These are phyloP conservation scores for Antheraea mylitta DNA, from an alignment of 1,140 invertebrate genomes.

Conservation along the genomic window DNA sequence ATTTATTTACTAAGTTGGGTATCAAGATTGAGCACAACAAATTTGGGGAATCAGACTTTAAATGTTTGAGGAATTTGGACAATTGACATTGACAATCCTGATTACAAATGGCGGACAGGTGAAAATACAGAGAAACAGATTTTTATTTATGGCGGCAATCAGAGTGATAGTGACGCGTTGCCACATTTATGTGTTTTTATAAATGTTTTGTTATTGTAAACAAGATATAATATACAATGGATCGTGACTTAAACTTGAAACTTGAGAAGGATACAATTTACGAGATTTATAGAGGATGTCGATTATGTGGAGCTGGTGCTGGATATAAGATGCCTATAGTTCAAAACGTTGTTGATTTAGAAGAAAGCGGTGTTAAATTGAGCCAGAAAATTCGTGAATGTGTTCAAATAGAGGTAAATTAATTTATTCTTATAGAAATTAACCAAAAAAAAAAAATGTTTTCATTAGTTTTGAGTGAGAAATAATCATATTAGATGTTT, in stretches of 20 bases:
- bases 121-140: constrained; percentile 1
- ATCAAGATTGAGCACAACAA: no score
- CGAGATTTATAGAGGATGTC: constrained; percentile 72
- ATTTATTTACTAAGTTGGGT: no score
- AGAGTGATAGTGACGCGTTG: neutral
- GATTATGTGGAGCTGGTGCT: constrained; percentile 68
- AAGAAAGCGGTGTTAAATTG: constrained; percentile 53
- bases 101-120: neutral
- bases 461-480: neutral
- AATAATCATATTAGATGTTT: neutral
- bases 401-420: constrained; percentile 68
- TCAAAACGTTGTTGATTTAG: constrained; percentile 55
- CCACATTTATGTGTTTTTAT: neutral
- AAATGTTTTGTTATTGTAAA: constrained; percentile 14
- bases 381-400: constrained; percentile 71
- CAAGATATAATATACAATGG: constrained; percentile 45
- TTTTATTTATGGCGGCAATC: neutral
- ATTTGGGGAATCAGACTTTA: no score
- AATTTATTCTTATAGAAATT: neutral
- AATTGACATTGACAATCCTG: neutral
- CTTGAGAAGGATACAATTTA: constrained; percentile 60
- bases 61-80: no score
- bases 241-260: constrained; percentile 51
- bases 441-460: neutral
- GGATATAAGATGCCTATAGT: constrained; percentile 78